These are phyloP conservation scores for Mus spretus DNA, from an alignment of 2,797 vertebrate genomes.

Conservation along the genomic window DNA sequence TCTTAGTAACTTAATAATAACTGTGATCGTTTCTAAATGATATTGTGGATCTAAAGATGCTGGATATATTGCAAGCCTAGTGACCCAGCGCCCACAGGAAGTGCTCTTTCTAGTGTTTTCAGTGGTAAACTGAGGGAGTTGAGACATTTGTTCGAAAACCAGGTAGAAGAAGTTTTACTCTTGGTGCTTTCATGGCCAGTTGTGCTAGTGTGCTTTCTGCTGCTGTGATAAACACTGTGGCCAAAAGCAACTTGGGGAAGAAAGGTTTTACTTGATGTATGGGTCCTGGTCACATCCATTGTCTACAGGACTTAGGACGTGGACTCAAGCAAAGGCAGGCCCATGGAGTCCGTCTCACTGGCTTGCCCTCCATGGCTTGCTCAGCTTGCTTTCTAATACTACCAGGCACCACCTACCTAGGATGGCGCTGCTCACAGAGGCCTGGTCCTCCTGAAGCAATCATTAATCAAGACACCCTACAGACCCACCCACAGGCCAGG, in stretches of 20 bases:
- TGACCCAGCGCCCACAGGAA: background rate
- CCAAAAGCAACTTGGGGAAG: background rate
- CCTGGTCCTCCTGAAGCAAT: background rate
- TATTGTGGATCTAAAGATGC: background rate
- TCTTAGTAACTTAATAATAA: background rate
- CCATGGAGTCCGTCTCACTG: background rate
- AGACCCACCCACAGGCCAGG: background rate
- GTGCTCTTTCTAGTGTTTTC: background rate
- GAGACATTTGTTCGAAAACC: slow-evolving; percentile 5
- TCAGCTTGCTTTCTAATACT: background rate
- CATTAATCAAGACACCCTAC: background rate
- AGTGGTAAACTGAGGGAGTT: background rate
- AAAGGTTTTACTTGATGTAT: no score
- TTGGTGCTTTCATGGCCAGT: background rate
- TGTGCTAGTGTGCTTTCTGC: background rate
- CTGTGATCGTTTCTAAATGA: background rate
- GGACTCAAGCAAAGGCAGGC: background rate
- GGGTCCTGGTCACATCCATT: background rate
- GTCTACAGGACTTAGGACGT: background rate
- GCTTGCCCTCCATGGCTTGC: background rate
- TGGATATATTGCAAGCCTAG: slow-evolving; percentile 38
- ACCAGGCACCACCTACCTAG: background rate
- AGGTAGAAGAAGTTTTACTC: slow-evolving; percentile 36
- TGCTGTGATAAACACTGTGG: background rate
- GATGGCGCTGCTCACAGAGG: background rate